phyloP scores from a whole-genome alignment of 2,797 vertebrate species.

The Furcifer pardalis region DNA sequence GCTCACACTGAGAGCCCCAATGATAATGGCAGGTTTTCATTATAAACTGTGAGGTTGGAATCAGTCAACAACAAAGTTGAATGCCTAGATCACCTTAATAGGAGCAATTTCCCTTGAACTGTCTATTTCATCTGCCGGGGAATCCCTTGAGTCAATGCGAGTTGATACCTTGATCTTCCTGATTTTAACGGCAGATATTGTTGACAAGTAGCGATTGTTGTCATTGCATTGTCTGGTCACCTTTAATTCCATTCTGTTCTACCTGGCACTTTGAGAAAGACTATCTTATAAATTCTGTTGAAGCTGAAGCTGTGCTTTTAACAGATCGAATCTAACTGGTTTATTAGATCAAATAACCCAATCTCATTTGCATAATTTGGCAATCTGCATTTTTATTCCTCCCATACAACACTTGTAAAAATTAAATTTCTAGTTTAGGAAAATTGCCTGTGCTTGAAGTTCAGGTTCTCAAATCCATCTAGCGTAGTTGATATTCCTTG shows the following conservation, averaged over 20 bases:
- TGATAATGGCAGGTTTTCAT: no score
- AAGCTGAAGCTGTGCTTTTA: neutral
- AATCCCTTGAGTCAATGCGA: no score
- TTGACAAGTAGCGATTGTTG: neutral
- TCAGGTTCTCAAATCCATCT: no score
- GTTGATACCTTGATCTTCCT: no score
- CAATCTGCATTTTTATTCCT: constrained; percentile 26
- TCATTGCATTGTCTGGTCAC: neutral
- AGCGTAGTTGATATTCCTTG: no score
- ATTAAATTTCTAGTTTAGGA: neutral
- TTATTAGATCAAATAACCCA: constrained; percentile 26
- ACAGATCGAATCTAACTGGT: neutral
- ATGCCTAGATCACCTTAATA: no score
- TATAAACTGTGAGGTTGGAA: no score
- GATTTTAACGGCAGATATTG: no score
- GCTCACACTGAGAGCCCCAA: no score
- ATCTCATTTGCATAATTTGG: constrained; percentile 34
- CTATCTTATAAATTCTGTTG: neutral
- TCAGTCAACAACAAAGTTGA: no score
- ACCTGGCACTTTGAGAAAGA: neutral
- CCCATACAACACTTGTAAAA: neutral
- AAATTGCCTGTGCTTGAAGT: neutral
- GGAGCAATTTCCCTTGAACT: no score
- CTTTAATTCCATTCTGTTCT: neutral
- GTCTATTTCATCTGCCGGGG: no score